Evolutionary conservation across 64 coral and sea anemone species (phyloP).

Genomic region (Montipora efflorescens): DNA sequence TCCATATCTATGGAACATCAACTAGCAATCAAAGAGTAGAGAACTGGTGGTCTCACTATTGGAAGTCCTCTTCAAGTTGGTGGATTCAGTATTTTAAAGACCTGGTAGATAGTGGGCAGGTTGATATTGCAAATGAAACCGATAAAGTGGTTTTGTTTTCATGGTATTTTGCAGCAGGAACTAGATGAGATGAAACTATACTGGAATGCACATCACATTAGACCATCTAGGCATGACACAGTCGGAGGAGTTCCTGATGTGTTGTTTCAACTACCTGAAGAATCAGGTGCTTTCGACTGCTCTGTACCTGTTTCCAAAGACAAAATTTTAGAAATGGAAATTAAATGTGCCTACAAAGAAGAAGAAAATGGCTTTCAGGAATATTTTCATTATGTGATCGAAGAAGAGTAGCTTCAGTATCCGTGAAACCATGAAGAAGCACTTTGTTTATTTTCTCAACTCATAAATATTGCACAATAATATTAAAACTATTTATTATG

Average conservation of each 20-base stretch:
- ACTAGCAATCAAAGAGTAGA: constrained; percentile 33
- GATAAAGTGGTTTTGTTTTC: constrained; percentile 66
- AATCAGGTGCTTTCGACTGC: constrained; percentile 63
- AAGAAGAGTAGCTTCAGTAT: constrained; percentile 22
- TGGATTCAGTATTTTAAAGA: constrained; percentile 71
- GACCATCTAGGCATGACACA: constrained; percentile 59
- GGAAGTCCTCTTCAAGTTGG: constrained; percentile 34
- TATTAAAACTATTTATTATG: background rate
- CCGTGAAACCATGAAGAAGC: constrained; percentile 52
- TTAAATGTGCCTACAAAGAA: background rate
- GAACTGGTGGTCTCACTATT: constrained; percentile 65
- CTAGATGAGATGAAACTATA: constrained; percentile 63
- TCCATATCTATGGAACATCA: constrained; percentile 25
- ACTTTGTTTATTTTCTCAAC: background rate
- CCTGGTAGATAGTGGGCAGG: constrained; percentile 37
- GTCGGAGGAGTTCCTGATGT: constrained; percentile 60
- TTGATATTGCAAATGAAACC: constrained; percentile 43
- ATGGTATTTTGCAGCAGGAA: constrained; percentile 52
- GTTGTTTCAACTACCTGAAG: background rate
- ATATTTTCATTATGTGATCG: constrained; percentile 64
- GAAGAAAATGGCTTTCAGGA: constrained; percentile 48
- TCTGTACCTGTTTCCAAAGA: constrained; percentile 20
- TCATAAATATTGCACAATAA: no score
- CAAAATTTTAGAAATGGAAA: constrained; percentile 27
- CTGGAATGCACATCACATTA: constrained; percentile 59